Evolutionary conservation across 2,113 vertebrate species (phyloP).

Genomic region (Raja brachyura): DNA sequence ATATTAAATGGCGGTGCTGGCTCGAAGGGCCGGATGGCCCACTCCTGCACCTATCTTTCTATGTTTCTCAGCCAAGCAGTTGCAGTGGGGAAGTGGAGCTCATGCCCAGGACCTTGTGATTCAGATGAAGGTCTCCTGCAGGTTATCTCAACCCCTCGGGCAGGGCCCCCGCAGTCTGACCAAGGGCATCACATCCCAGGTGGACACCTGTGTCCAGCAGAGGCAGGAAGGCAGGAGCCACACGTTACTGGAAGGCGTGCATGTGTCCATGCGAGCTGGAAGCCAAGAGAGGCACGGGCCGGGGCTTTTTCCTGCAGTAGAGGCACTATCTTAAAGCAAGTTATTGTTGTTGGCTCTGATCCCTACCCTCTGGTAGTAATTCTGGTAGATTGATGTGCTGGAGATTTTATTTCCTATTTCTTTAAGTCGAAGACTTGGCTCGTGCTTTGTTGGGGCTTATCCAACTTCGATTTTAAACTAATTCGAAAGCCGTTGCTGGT

Average conservation of each 20-base stretch:
- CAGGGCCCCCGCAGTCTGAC: too few relatives aligned
- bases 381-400: neutral
- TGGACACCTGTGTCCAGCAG: too few relatives aligned
- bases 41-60: too few relatives aligned
- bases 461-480: neutral
- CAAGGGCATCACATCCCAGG: too few relatives aligned
- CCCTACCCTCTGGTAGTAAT: neutral
- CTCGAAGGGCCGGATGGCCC: too few relatives aligned
- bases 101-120: neutral
- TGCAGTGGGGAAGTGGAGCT: neutral
- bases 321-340: neutral
- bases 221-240: too few relatives aligned
- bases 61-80: neutral
- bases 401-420: neutral
- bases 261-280: too few relatives aligned
- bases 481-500: neutral
- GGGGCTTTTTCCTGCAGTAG: neutral
- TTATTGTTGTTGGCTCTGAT: constrained; percentile 5
- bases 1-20: too few relatives aligned
- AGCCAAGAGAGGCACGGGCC: too few relatives aligned
- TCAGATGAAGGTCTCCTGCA: too few relatives aligned
- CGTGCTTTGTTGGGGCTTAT: neutral
- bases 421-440: neutral
- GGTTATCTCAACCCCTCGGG: too few relatives aligned
- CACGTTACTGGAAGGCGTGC: too few relatives aligned